Percentiles rank a stretch among this genome's conserved stretches.
phyloP scores from a whole-genome alignment of 2,888 invertebrate species.

The Macrophya alboannulata region DNA sequence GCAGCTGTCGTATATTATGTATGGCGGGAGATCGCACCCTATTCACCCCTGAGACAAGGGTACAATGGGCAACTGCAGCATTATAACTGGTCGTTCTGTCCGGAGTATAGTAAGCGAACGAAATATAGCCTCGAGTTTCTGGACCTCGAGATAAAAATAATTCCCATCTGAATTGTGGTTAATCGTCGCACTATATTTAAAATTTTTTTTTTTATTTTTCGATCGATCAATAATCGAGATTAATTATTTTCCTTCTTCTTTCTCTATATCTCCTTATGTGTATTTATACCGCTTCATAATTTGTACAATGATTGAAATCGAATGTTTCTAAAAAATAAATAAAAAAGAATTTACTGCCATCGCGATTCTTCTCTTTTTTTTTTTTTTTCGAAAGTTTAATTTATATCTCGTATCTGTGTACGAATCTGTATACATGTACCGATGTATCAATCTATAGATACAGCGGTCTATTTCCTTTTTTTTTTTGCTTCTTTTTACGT shows the following conservation, averaged over 20 bases:
- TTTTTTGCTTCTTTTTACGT: neutral
- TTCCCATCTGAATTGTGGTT: neutral
- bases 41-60: slow-evolving; percentile 18
- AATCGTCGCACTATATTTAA: neutral
- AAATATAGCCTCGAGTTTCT: neutral
- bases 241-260: no score
- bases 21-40: slow-evolving; percentile 24
- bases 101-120: neutral
- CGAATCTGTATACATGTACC: neutral
- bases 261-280: neutral
- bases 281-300: no score
- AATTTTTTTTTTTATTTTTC: neutral
- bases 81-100: neutral
- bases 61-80: neutral
- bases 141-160: neutral
- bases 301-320: neutral
- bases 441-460: neutral
- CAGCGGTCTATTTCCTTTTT: neutral
- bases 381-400: neutral
- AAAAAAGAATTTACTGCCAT: neutral
- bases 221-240: neutral
- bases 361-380: neutral
- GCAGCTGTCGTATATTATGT: slow-evolving; percentile 5
- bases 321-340: neutral
- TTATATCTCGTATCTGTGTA: neutral